phyloP scores from a whole-genome alignment of 2,888 invertebrate genomes.

The Drosophila rellima region DNA sequence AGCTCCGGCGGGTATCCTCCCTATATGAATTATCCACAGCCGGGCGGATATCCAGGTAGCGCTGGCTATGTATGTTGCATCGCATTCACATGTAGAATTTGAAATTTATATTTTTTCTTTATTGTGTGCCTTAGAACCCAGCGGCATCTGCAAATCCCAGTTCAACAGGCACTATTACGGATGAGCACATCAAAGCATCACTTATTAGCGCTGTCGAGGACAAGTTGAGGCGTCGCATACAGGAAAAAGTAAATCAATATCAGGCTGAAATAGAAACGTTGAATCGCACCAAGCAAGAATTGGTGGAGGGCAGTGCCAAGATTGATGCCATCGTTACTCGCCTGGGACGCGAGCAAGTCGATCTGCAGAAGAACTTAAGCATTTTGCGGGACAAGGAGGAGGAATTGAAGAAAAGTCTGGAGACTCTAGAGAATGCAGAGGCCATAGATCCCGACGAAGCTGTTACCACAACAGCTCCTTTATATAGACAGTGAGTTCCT shows the following conservation, averaged over 20 bases:
- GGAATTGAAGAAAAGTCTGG: slow-evolving; percentile 93
- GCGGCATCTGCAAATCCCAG: slow-evolving; percentile 84
- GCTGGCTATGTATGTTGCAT: slow-evolving; percentile 75
- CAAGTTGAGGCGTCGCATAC: slow-evolving; percentile 93
- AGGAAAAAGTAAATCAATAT: slow-evolving; percentile 95
- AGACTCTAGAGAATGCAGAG: slow-evolving; percentile 91
- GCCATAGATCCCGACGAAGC: slow-evolving; percentile 97
- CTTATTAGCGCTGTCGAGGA: slow-evolving; percentile 98
- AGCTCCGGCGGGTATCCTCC: slow-evolving; percentile 86
- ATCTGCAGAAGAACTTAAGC: slow-evolving; percentile 93
- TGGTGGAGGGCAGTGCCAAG: slow-evolving; percentile 93
- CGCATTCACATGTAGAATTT: neutral
- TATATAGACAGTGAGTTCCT: slow-evolving; percentile 95
- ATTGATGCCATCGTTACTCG: slow-evolving; percentile 92
- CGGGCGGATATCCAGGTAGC: slow-evolving; percentile 59
- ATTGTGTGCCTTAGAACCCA: slow-evolving; percentile 69
- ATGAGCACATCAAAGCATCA: slow-evolving; percentile 97
- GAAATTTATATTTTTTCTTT: neutral
- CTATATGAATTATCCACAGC: slow-evolving; percentile 85
- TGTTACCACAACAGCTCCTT: slow-evolving; percentile 97
- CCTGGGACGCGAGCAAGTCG: slow-evolving; percentile 91
- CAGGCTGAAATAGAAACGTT: slow-evolving; percentile 97
- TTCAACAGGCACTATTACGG: slow-evolving; percentile 93
- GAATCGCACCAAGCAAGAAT: slow-evolving; percentile 93
- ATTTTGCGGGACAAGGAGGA: slow-evolving; percentile 94